phyloP scores from a whole-genome alignment of 2,888 invertebrate genomes.

The Lacanobia wlatinum region DNA sequence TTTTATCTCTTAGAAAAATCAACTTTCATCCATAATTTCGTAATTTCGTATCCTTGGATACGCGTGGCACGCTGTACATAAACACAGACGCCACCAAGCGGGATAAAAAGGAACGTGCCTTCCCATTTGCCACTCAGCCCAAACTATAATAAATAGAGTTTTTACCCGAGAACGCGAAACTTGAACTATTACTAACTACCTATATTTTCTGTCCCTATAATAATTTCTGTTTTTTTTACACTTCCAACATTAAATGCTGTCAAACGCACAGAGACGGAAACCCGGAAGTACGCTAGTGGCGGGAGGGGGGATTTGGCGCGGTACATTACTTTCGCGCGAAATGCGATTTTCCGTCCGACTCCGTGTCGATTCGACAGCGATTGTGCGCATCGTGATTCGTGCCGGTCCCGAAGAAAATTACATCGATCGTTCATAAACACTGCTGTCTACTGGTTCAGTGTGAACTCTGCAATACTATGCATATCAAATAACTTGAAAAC shows the following conservation, averaged over 20 bases:
- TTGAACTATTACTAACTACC: no score
- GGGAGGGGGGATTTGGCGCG: slow-evolving; percentile 24
- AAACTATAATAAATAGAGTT: neutral
- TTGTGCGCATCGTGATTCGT: slow-evolving; percentile 68
- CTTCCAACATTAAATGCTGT: slow-evolving; percentile 4
- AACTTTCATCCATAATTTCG: no score
- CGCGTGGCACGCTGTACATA: no score
- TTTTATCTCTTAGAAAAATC: no score
- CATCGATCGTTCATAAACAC: slow-evolving; percentile 68
- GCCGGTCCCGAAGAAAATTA: slow-evolving; percentile 53
- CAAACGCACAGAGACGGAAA: slow-evolving; percentile 1
- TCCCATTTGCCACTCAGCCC: neutral
- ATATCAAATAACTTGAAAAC: slow-evolving; percentile 48
- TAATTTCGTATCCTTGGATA: no score
- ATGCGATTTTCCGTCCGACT: slow-evolving; percentile 56
- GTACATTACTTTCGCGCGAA: slow-evolving; percentile 56
- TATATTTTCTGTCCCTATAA: no score
- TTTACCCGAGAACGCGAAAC: neutral
- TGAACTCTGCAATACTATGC: slow-evolving; percentile 42
- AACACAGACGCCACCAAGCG: no score
- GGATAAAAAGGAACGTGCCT: no score
- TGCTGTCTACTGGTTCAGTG: slow-evolving; percentile 24
- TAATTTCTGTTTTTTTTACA: neutral
- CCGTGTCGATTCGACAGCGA: slow-evolving; percentile 65
- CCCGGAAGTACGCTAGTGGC: slow-evolving; percentile 42